Base-by-base conservation (phyloP, 2,888 invertebrate genomes). In the Muschampia plurimacula region DNA sequence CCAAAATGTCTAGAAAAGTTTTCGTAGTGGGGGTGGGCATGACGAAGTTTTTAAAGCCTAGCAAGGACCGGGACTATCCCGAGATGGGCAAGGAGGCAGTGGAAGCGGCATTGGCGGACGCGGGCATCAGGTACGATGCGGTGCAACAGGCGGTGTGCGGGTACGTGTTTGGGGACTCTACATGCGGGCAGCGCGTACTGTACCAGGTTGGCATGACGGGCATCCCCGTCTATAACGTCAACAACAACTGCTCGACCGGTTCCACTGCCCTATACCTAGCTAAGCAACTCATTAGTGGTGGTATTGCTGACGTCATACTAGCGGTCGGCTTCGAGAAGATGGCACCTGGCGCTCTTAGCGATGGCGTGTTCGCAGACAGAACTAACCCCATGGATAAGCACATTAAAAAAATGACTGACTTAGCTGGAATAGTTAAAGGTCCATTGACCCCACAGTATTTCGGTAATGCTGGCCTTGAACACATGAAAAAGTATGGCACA, bases 271-370 rank as follows among this genome's bases (percentile, higher is more conserved):
- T 99, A 4, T 96, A 97, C 84, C 94, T 99, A 83, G 98, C 97
- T 0, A 98, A 98, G 86, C 98, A 99, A 89, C 95, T 99, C 28
- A 95, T 99, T n/a, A 97, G 98, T 91, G 96, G 97, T 75, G 99
- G 98, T 12, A 95, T 96, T 81, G 96, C 97, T 15, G 97, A 99
- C 81, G 98, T 99, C 84, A 97, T 98, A 0, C 91, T 99, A 72
- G 99, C 99, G 1, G 92, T 99, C 44, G 99, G 99, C 5, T 99
- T 99, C 89, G 99, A 99, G 86, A 99, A 99, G 92, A 99, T 99
- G 99, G 97, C 99, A 79, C 95, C 96, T 13, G 99, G 99, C 0
- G 98, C 99, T 0, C 94, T 99, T 12, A 93, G 96, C 13, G 90
- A 96, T 0, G 90, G 96, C 0, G 97, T 96, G 89, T 97, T 96